Evolutionary conservation across 1,140 invertebrate species (phyloP), one percentile per base, ranked within the genome.

Genomic region (Microplitis demolitor): DNA sequence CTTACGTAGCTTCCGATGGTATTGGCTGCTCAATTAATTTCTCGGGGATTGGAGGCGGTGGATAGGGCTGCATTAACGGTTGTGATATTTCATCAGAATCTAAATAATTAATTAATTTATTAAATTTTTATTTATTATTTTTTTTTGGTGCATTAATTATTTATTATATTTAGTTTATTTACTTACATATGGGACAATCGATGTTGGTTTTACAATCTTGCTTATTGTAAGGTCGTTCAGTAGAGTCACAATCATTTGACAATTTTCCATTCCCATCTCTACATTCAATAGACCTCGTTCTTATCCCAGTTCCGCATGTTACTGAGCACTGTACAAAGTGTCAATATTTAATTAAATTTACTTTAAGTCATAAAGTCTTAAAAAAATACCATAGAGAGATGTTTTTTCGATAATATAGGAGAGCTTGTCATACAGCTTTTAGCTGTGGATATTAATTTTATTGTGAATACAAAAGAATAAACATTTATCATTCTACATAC

Each of bases 271-370:
- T 81, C 71, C 83, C 89, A 84, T 91, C 89, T 4, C 92, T 88
- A 83, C 95, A 97, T 79, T 94, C 91, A n/a, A 97, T 93, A 16
- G 89, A 91, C 34, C 95, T 88, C 3, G 92, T 93, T 85, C 95
- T 94, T n/a, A 93, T 87, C 0, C 95, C 95, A 82, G 90, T 91
- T 4, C 95, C 96, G 80, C 95, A 97, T 2, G 92, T 92, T 6
- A 92, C 92, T n/a, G 95, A 96, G 82, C 95, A 97, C 95, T 96
- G 83, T 35, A 82, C 74, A 74, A 62, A 69, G n/a, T 51, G 39
- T 24, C 16, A 70, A 45, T 69, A 9, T 66, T 66, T 1, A 14
- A 51, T 61, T 37, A 33, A 64, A 34, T 35, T 37, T 9, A 45
- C 11, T 9, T 9, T 9, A 45, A 45, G 39, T 45, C 39, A 45